Evolutionary conservation across 2,113 vertebrate genomes (phyloP), one percentile per base, ranked within the genome.

Genomic region (Tichodroma muraria): DNA sequence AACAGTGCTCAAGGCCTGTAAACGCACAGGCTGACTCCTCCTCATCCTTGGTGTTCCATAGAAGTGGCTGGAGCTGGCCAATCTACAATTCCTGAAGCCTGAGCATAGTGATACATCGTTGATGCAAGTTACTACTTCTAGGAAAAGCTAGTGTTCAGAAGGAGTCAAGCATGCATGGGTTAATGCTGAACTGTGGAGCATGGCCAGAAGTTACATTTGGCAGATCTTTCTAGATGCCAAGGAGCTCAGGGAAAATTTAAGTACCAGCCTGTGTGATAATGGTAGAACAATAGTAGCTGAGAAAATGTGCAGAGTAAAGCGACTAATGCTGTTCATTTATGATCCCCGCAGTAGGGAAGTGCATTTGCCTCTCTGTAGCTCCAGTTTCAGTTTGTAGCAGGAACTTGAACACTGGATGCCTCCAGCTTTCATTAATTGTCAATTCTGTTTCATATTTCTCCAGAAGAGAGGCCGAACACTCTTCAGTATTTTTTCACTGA

Each of bases 261-360:
- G 75, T 93, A 47, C 42, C 45, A 89, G 38, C 42, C 56, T 76
- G 35, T 66, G 75, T 73, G 68, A 73, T 82, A 61, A 37, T 54
- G 44, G 31, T 70, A 49, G 66, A 91, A 91, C 50, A 92, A 50
- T 27, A 65, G 42, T 17, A 77, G 33, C 24, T 38, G 66, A 89
- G 75, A 72, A 76, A 89, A 85, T 28, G 50, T 49, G 23, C 21
- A 47, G 50, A 84, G 35, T 49, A 47, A 89, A 89, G 47, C 49
- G 54, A 54, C 52, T 80, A 65, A 80, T 85, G 31, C 75, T 89
- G 47, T 80, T 94, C 54, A 77, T 59, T 87, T 80, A 31, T 72
- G 85, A 69, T 85, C 50, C 28, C 44, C 63, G 5, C 53, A 30
- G 54, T 45, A 50, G 80, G 83, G 52, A 95, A 47, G 10, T 30